A percentile compares a stretch with the other conserved stretches of the same genome.
Conservation (phyloP, 2,797 vertebrate genomes). For the Schizopygopsis malacanthus region DNA sequence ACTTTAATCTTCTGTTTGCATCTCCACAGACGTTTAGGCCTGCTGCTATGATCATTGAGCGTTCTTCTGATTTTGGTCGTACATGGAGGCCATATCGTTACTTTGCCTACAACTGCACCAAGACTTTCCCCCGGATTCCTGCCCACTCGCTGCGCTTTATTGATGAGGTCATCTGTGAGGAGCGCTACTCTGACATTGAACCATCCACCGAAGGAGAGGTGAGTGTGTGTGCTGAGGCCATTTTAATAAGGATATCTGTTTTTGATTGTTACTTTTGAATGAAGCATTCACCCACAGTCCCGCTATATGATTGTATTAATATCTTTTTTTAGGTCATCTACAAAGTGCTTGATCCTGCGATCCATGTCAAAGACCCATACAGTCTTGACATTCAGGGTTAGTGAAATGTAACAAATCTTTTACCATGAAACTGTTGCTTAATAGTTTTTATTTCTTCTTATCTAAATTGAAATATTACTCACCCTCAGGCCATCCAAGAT, state of each 20-base stretch:
- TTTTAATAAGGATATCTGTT: background rate
- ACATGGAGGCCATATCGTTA: constrained; percentile 86
- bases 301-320: background rate
- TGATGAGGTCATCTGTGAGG: constrained; percentile 86
- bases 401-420: constrained; percentile 12
- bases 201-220: constrained; percentile 89
- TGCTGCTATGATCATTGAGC: constrained; percentile 87
- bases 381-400: constrained; percentile 86
- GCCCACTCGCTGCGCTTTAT: constrained; percentile 73
- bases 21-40: constrained; percentile 84
- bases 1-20: background rate
- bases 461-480: background rate
- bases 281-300: background rate
- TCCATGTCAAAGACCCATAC: constrained; percentile 86
- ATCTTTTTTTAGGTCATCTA: constrained; percentile 84
- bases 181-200: constrained; percentile 88
- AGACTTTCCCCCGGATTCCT: constrained; percentile 78
- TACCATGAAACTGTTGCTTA: background rate
- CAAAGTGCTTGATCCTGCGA: constrained; percentile 89
- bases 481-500: background rate
- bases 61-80: constrained; percentile 81
- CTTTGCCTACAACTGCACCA: constrained; percentile 88
- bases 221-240: constrained; percentile 7
- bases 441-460: background rate
- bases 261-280: constrained; percentile 17